Conservation (phyloP, 2,888 invertebrate genomes). For the Argynnis bischoffii region DNA sequence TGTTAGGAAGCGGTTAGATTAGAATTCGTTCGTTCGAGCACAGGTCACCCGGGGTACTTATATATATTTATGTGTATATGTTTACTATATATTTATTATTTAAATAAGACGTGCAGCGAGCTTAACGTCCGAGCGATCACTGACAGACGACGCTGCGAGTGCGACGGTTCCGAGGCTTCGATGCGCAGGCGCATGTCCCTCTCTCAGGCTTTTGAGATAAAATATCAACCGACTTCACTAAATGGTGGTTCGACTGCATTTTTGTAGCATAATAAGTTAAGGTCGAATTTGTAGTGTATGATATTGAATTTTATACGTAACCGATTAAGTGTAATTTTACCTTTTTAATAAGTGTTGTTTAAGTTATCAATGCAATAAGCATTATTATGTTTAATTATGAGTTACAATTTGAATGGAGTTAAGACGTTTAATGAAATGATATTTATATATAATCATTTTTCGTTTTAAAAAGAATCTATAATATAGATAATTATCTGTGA, state of each 20-base stretch:
- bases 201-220: slow-evolving; percentile 54
- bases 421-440: no score
- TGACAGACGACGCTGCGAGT: slow-evolving; percentile 44
- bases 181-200: slow-evolving; percentile 48
- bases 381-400: no score
- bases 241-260: slow-evolving; percentile 1
- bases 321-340: not conserved
- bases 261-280: slow-evolving; percentile 1
- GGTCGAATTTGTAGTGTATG: not conserved
- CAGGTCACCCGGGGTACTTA: slow-evolving; percentile 70
- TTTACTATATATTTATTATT: slow-evolving; percentile 51
- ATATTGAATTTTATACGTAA: not conserved
- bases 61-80: slow-evolving; percentile 45
- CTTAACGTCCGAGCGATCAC: slow-evolving; percentile 71
- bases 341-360: no score
- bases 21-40: slow-evolving; percentile 63
- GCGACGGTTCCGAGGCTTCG: slow-evolving; percentile 32
- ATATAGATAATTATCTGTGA: no score
- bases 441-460: no score
- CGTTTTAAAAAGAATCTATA: no score
- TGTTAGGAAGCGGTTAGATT: slow-evolving; percentile 4
- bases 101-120: slow-evolving; percentile 55
- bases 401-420: no score
- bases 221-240: slow-evolving; percentile 45
- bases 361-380: no score